Conservation (phyloP, 2,888 invertebrate genomes). For the Dermolepida albohirtum region DNA sequence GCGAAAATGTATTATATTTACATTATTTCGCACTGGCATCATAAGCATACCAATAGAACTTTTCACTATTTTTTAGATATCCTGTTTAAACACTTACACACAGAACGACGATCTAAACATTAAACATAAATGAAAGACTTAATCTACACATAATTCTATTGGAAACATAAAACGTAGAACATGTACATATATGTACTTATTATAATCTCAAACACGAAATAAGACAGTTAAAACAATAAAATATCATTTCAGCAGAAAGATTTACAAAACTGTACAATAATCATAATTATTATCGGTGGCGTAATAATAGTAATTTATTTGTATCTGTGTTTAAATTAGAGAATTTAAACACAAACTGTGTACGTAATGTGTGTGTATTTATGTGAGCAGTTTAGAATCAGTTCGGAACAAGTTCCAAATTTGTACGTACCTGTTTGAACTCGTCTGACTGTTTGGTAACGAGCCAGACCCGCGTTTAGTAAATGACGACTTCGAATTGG, state of each 20-base stretch:
- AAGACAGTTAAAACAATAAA: constrained; percentile 7
- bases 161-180: constrained; percentile 33
- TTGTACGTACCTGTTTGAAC: constrained; percentile 60
- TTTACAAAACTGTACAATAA: constrained; percentile 19
- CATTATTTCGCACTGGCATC: no score
- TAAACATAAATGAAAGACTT: constrained; percentile 43
- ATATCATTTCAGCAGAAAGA: constrained; percentile 22
- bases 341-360: constrained; percentile 6
- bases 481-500: constrained; percentile 61
- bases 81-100: constrained; percentile 35
- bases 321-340: no score
- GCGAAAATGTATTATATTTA: no score
- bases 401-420: constrained; percentile 8
- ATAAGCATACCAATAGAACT: neutral
- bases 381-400: neutral
- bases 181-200: constrained; percentile 20
- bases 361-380: neutral
- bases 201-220: constrained; percentile 13
- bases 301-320: no score
- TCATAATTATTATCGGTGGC: neutral
- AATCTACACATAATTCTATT: constrained; percentile 41
- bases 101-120: constrained; percentile 42
- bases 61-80: constrained; percentile 26
- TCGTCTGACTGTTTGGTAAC: constrained; percentile 58
- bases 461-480: constrained; percentile 62